Conservation (phyloP, 1,140 invertebrate genomes). For the Calliopsis andreniformis region DNA sequence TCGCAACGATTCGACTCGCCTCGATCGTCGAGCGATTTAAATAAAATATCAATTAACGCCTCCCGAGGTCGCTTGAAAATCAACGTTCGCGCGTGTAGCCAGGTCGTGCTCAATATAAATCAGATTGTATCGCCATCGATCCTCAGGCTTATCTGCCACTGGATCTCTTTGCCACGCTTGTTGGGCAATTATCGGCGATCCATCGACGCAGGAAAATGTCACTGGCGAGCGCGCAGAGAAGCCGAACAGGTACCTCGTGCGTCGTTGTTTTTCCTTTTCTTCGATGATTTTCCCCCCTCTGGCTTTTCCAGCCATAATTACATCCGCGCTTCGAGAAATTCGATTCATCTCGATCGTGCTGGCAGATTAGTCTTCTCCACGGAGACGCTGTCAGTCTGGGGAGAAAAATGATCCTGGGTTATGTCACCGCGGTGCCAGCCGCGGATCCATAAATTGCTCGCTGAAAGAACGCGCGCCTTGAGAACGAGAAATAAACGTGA, state of each 20-base stretch:
- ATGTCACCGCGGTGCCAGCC: conserved; percentile 10
- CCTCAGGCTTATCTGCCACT: conserved; percentile 65
- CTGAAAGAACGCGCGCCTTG: conserved; percentile 31
- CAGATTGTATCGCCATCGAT: conserved; percentile 75
- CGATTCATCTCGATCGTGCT: conserved; percentile 54
- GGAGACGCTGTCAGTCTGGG: conserved; percentile 14
- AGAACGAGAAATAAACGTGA: conserved; percentile 38
- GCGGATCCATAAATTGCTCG: conserved; percentile 51
- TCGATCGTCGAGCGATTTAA: conserved; percentile 51
- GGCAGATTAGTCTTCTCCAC: conserved; percentile 42
- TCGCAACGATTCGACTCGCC: conserved; percentile 1
- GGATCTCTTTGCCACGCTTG: conserved; percentile 68
- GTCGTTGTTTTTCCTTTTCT: conserved; percentile 33
- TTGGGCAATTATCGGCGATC: conserved; percentile 76
- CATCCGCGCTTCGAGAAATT: conserved; percentile 46
- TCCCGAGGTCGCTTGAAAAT: conserved; percentile 48
- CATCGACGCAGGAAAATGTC: conserved; percentile 74
- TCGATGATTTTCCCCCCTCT: conserved; percentile 17
- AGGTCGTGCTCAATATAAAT: conserved; percentile 75
- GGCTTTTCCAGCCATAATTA: conserved; percentile 28
- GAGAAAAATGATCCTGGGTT: conserved; percentile 57
- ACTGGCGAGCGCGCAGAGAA: conserved; percentile 42
- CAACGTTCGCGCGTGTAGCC: conserved; percentile 49
- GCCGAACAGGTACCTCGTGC: conserved; percentile 47
- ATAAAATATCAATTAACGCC: conserved; percentile 70